A percentile compares a stretch with the other conserved stretches of the same genome.
Conservation (phyloP, 2,113 vertebrate species). For the Toxostoma redivivum region DNA sequence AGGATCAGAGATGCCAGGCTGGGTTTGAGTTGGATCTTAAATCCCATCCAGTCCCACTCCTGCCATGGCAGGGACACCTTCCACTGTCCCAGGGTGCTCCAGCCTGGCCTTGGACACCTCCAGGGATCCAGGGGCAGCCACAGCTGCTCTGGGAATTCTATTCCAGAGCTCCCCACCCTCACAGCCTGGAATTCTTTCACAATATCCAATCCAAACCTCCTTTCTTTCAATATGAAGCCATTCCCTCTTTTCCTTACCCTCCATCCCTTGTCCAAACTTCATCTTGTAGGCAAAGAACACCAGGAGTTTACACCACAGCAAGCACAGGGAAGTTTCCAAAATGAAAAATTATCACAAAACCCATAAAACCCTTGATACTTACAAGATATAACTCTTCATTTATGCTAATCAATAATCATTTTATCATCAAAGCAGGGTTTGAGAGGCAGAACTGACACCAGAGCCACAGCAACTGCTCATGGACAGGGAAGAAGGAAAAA, state of each 20-base stretch:
- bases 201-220: neutral
- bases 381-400: neutral
- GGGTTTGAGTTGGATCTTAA: neutral
- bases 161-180: neutral
- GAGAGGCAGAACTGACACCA: neutral
- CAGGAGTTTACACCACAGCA: neutral
- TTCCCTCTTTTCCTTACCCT: neutral
- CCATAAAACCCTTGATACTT: neutral
- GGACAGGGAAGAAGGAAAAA: neutral
- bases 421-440: neutral
- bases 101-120: neutral
- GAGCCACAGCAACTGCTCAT: neutral
- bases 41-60: neutral
- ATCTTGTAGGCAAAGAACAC: neutral
- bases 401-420: neutral
- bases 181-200: neutral
- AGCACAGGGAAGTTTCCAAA: neutral
- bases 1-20: neutral
- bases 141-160: accelerated
- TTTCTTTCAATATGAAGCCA: neutral
- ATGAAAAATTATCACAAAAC: neutral
- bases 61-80: neutral
- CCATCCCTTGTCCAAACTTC: neutral
- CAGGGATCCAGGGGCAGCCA: neutral
- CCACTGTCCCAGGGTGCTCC: neutral